A percentile compares a stretch with the other conserved stretches of the same genome.
Conservation (phyloP, 2,797 vertebrate genomes). For the Eulemur albifrons region DNA sequence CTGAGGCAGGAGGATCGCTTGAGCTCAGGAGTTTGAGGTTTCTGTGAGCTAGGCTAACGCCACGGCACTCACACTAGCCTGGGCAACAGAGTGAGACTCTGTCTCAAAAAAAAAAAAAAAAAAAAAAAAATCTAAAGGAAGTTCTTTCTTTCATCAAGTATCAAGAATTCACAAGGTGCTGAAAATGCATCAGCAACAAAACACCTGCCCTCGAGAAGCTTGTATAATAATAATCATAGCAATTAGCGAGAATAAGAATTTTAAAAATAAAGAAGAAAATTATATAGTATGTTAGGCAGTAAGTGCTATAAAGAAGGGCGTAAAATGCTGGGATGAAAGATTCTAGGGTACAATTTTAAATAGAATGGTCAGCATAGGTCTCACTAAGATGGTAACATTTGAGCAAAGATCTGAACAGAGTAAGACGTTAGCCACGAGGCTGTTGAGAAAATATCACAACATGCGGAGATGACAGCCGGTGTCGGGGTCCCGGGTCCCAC, state of each 20-base stretch:
- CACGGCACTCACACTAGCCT: too few relatives aligned
- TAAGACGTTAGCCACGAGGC: neutral
- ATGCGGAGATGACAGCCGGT: neutral
- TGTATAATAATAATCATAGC: neutral
- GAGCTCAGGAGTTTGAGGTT: too few relatives aligned
- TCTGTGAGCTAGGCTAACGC: too few relatives aligned
- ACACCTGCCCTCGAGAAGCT: neutral
- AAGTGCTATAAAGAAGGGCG: neutral
- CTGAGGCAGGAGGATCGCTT: too few relatives aligned
- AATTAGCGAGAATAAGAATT: neutral
- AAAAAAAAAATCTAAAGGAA: neutral
- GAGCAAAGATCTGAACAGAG: slow-evolving; percentile 26
- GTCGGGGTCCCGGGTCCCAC: neutral
- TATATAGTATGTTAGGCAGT: neutral
- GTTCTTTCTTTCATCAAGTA: neutral
- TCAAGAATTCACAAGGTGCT: neutral
- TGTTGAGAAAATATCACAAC: neutral
- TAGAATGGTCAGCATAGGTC: neutral
- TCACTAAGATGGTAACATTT: neutral
- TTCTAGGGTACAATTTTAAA: neutral
- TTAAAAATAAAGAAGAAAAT: neutral
- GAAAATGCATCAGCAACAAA: neutral
- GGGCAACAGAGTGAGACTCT: too few relatives aligned
- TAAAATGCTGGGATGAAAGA: neutral
- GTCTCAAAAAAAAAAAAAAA: too few relatives aligned